These are phyloP conservation scores for Ochotona princeps DNA, from an alignment of 2,113 vertebrate genomes.

Conservation along the genomic window DNA sequence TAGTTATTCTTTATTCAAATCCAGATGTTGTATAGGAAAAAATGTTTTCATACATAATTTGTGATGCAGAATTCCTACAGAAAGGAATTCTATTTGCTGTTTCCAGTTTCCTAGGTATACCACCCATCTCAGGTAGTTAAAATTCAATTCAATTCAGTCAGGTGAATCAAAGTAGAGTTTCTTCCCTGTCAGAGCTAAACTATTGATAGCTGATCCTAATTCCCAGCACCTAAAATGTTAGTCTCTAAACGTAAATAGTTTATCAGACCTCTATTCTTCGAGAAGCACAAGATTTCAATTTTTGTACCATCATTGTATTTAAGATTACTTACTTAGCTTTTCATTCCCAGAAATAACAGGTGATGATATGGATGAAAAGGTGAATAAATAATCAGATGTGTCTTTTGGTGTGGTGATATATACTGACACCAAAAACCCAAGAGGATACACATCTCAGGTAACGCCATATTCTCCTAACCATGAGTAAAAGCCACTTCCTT, in stretches of 20 bases:
- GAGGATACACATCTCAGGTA: not conserved
- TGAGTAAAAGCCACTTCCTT: not conserved
- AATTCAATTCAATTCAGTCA: not conserved
- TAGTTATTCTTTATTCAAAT: slow-evolving; percentile 8
- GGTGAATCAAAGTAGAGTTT: not conserved
- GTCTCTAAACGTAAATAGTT: not conserved
- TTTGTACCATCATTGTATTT: not conserved
- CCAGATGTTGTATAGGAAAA: not conserved
- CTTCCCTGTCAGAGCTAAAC: not conserved
- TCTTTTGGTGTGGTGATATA: not conserved
- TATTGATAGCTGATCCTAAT: not conserved
- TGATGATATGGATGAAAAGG: not conserved
- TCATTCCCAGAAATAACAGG: not conserved
- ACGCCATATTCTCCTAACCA: not conserved
- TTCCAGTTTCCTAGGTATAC: not conserved
- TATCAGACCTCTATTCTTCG: not conserved
- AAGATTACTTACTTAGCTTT: not conserved
- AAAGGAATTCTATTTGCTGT: not conserved
- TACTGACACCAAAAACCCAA: not conserved
- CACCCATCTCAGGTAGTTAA: not conserved
- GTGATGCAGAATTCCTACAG: not conserved
- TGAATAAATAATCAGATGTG: not conserved
- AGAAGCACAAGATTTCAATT: not conserved
- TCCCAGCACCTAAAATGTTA: not conserved
- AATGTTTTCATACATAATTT: not conserved